Evolutionary conservation across 2,113 vertebrate species (phyloP).

Genomic region (Sciurus niger): DNA sequence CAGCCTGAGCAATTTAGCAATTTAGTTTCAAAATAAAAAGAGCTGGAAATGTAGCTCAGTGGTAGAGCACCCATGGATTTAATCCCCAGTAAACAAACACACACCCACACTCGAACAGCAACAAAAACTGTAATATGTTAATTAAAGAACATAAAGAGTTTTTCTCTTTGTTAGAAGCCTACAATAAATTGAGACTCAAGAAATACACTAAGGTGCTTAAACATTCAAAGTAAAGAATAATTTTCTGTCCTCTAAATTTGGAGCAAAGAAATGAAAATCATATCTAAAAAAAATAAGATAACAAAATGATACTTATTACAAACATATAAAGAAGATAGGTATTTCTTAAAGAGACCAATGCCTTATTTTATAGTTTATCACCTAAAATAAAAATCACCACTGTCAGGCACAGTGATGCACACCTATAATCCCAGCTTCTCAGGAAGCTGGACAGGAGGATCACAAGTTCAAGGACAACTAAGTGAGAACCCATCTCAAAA

Average conservation of each 20-base stretch:
- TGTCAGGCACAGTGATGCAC: neutral
- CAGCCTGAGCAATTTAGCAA: no score
- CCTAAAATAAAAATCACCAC: constrained; percentile 48
- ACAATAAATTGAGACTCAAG: constrained; percentile 50
- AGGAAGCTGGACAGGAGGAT: neutral
- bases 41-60: neutral
- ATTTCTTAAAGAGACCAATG: neutral
- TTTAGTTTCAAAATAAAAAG: neutral
- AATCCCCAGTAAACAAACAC: no score
- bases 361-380: constrained; percentile 26
- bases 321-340: constrained; percentile 4
- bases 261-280: constrained; percentile 63
- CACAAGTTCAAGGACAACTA: neutral
- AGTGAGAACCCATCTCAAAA: neutral
- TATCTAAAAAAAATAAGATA: constrained; percentile 46
- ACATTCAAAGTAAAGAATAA: constrained; percentile 34
- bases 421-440: neutral
- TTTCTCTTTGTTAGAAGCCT: constrained; percentile 32
- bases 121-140: neutral
- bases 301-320: neutral
- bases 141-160: neutral
- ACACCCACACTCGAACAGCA: neutral
- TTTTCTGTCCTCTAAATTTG: constrained; percentile 18
- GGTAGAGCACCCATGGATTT: no score
- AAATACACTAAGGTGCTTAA: constrained; percentile 52